Evolutionary conservation across 2,797 vertebrate genomes (phyloP).

Genomic region (Chelonia mydas): DNA sequence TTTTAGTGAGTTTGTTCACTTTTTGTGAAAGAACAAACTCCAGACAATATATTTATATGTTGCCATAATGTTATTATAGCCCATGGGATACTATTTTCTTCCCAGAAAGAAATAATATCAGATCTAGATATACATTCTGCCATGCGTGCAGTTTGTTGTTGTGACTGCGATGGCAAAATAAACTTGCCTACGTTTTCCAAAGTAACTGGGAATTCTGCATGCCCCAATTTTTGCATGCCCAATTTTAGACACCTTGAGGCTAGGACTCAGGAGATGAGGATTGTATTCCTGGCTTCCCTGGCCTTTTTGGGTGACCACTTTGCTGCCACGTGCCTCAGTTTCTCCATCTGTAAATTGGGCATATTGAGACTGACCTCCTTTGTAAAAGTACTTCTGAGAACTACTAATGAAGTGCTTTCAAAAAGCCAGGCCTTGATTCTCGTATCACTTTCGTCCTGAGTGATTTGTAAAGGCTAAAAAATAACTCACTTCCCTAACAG

Average conservation of each 20-base stretch:
- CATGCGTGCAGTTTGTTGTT: neutral
- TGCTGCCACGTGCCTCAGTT: neutral
- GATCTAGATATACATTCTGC: rapidly evolving
- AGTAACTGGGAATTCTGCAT: neutral
- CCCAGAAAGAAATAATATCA: neutral
- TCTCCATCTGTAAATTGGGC: conserved; percentile 34
- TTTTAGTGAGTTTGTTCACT: neutral
- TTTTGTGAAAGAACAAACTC: neutral
- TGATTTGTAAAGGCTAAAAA: conserved; percentile 66
- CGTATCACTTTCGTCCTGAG: conserved; percentile 53
- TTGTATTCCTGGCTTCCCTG: neutral
- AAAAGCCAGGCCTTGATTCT: conserved; percentile 68
- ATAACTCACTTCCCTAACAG: conserved; percentile 14
- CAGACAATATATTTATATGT: neutral
- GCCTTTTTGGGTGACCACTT: neutral
- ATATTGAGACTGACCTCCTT: conserved; percentile 19
- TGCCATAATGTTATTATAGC: neutral
- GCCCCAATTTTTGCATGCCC: neutral
- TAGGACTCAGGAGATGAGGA: neutral
- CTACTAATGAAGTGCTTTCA: conserved; percentile 21
- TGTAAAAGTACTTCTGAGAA: conserved; percentile 45
- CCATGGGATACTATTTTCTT: neutral
- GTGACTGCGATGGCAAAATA: neutral
- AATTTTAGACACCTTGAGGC: neutral
- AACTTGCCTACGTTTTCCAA: neutral